These are phyloP conservation scores for Sinhomidia bicolor DNA, from an alignment of 2,888 invertebrate species.

Conservation along the genomic window DNA sequence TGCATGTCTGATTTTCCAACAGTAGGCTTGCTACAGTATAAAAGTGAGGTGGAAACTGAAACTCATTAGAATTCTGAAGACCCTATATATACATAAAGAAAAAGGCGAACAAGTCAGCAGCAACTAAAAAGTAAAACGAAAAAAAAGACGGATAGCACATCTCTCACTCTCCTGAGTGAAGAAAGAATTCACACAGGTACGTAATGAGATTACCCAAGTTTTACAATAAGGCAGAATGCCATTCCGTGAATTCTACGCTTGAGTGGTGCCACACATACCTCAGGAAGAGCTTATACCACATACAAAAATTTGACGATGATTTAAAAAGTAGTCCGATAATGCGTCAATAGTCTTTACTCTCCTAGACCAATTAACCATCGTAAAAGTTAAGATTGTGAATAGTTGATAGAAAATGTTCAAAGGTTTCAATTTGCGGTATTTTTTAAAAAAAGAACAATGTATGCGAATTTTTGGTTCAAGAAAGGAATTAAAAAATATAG, in stretches of 20 bases:
- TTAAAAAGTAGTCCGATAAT: neutral
- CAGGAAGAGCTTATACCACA: neutral
- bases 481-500: no score
- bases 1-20: neutral
- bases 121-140: slow-evolving; percentile 2
- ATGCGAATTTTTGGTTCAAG: no score
- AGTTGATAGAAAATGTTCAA: neutral
- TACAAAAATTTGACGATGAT: neutral
- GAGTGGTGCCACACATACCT: neutral
- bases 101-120: slow-evolving; percentile 4
- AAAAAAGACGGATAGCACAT: neutral
- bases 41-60: slow-evolving; percentile 1
- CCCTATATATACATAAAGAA: neutral
- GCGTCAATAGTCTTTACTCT: neutral
- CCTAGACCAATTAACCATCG: neutral
- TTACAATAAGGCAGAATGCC: neutral
- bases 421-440: neutral
- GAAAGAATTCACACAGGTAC: slow-evolving; percentile 23
- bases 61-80: slow-evolving; percentile 3
- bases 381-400: neutral
- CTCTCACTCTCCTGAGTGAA: neutral
- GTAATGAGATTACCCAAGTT: slow-evolving; percentile 29
- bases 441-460: no score
- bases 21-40: neutral
- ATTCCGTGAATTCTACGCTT: neutral